Conservation (phyloP, 1,140 invertebrate species). For the Plectrocnemia conspersa region DNA sequence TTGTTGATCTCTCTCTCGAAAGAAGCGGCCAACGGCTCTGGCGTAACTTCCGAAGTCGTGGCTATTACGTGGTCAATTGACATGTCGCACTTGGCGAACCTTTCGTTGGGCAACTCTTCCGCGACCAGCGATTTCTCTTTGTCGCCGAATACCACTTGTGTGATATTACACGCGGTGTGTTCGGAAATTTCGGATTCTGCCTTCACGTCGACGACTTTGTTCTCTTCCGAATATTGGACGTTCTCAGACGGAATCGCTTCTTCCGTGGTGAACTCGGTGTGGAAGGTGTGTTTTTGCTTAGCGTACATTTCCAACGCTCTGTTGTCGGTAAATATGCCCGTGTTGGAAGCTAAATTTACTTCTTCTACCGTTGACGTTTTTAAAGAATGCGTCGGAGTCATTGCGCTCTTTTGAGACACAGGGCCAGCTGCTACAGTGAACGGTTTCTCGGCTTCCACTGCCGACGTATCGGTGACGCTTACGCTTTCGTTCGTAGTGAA, state of each 20-base stretch:
- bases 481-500: slow-evolving; percentile 27
- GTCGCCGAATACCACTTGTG: slow-evolving; percentile 53
- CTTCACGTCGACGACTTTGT: slow-evolving; percentile 39
- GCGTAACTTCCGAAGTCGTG: slow-evolving; percentile 23
- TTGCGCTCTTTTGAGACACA: slow-evolving; percentile 53
- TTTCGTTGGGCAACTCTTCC: slow-evolving; percentile 43
- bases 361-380: slow-evolving; percentile 57
- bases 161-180: slow-evolving; percentile 46
- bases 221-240: slow-evolving; percentile 41
- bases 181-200: slow-evolving; percentile 52
- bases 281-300: slow-evolving; percentile 45
- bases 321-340: slow-evolving; percentile 46
- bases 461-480: slow-evolving; percentile 44
- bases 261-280: slow-evolving; percentile 52
- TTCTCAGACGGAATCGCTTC: slow-evolving; percentile 52
- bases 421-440: slow-evolving; percentile 51
- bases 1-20: slow-evolving; percentile 17
- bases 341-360: slow-evolving; percentile 50
- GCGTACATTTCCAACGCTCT: slow-evolving; percentile 43
- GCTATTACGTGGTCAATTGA: slow-evolving; percentile 26
- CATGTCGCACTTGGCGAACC: slow-evolving; percentile 32
- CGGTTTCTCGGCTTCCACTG: slow-evolving; percentile 55
- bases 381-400: slow-evolving; percentile 51
- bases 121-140: slow-evolving; percentile 52
- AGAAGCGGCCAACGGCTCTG: slow-evolving; percentile 14